Conservation (phyloP, 2,113 vertebrate genomes). For the Caranx ignobilis region DNA sequence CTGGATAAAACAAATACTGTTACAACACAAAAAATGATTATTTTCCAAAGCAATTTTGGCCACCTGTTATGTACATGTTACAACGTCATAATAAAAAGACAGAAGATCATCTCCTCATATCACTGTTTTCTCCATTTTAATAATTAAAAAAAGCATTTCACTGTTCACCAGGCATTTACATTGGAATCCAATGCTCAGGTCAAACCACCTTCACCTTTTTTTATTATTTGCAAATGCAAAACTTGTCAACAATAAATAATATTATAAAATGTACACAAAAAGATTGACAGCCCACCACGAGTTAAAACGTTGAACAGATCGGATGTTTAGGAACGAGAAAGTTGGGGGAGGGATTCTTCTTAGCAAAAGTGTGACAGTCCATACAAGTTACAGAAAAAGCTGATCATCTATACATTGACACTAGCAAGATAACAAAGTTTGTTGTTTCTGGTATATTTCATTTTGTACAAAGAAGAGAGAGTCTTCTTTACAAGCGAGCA, state of each 20-base stretch:
- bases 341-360: conserved; percentile 54
- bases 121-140: conserved; percentile 75
- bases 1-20: conserved; percentile 87
- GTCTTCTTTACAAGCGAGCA: conserved; percentile 78
- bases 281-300: conserved; percentile 84
- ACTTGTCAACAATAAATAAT: conserved; percentile 89
- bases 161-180: conserved; percentile 78
- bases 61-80: conserved; percentile 86
- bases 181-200: conserved; percentile 75
- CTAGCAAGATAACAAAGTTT: conserved; percentile 85
- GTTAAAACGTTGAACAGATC: conserved; percentile 81
- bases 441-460: conserved; percentile 80
- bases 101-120: conserved; percentile 66
- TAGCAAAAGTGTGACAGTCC: conserved; percentile 83
- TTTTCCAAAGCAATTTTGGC: conserved; percentile 84
- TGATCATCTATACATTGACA: conserved; percentile 86
- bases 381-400: conserved; percentile 86
- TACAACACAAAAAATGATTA: conserved; percentile 86
- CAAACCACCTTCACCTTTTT: conserved; percentile 71
- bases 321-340: conserved; percentile 63
- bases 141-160: conserved; percentile 79
- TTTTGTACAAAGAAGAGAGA: conserved; percentile 81
- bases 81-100: conserved; percentile 85
- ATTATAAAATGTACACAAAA: conserved; percentile 89
- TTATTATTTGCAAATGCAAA: conserved; percentile 85